Evolutionary conservation across 1,140 invertebrate genomes (phyloP).

Genomic region (Pseudachorutes palmiensis): DNA sequence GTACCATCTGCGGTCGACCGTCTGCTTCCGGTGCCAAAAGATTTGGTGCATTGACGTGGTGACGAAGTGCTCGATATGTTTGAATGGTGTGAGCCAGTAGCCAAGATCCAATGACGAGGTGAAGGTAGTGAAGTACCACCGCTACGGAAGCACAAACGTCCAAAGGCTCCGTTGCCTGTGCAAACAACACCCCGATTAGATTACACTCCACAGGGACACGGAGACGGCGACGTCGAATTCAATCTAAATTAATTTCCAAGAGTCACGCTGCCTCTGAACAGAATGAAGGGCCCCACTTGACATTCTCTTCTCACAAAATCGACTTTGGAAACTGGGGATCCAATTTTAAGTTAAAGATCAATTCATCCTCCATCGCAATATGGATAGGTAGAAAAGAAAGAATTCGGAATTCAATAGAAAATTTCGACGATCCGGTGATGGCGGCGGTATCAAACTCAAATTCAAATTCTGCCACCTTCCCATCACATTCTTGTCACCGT

Average conservation of each 20-base stretch:
- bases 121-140: conserved; percentile 57
- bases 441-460: too few relatives aligned
- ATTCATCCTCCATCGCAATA: too few relatives aligned
- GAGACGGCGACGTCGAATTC: neutral
- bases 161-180: conserved; percentile 52
- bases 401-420: too few relatives aligned
- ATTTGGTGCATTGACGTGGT: conserved; percentile 27
- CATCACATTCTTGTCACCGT: too few relatives aligned
- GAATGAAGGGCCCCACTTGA: neutral
- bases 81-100: conserved; percentile 48
- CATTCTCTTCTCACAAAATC: neutral
- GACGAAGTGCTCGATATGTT: conserved; percentile 33
- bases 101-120: conserved; percentile 58
- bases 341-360: too few relatives aligned
- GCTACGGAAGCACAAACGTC: conserved; percentile 55
- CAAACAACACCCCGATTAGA: conserved; percentile 23
- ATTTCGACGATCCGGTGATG: too few relatives aligned
- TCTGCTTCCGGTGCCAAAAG: conserved; percentile 19
- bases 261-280: neutral
- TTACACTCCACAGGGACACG: neutral
- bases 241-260: neutral
- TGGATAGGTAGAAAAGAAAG: too few relatives aligned
- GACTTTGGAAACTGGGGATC: too few relatives aligned
- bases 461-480: too few relatives aligned
- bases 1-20: conserved; percentile 12